Evolutionary conservation across 2,797 vertebrate genomes (phyloP), one percentile per base, ranked within the genome.

Genomic region (Antennarius maculatus): DNA sequence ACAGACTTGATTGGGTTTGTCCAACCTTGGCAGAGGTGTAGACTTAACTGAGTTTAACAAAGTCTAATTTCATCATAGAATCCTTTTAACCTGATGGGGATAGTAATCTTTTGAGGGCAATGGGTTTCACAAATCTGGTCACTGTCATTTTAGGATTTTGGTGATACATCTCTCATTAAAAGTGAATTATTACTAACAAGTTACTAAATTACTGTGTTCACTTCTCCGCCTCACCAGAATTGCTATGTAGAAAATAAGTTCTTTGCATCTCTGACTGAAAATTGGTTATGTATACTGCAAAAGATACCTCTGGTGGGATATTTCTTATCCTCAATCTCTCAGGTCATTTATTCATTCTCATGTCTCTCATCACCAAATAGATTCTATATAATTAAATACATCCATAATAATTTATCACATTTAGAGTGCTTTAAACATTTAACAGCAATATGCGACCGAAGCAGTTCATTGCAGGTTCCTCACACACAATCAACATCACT

Each of bases 381-480:
- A 50, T 54, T 70, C 28, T 65, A 48, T 65, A 69, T 52, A 65
- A 70, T 69, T 61, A 51, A 76, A 72, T 48, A 67, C 42, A 63
- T 61, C 37, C 16, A 61, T 29, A 58, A 74, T 61, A 69, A 53
- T 66, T 71, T 6, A 68, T 61, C 54, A 37, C 34, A 76, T 54
- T 65, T 58, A 6, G n/a, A 68, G 61, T 68, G 52, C 63, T 71
- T 11, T 29, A 28, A 54, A 77, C 50, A 63, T 66, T 67, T 72
- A 46, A 71, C 50, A 63, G 55, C 45, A 56, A 68, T 37, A 47
- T 57, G 52, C 66, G 52, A 71, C 52, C 59, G 18, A 52, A 53
- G 60, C 12, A 56, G 46, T 16, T 45, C 17, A 23, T 29, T 59
- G 54, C 29, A 71, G 45, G 43, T 62, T 61, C 54, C 62, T 71